Percentiles rank a stretch among this genome's conserved stretches.
phyloP scores from a whole-genome alignment of 2,888 invertebrate genomes.

The Sarcophaga rosellei region DNA sequence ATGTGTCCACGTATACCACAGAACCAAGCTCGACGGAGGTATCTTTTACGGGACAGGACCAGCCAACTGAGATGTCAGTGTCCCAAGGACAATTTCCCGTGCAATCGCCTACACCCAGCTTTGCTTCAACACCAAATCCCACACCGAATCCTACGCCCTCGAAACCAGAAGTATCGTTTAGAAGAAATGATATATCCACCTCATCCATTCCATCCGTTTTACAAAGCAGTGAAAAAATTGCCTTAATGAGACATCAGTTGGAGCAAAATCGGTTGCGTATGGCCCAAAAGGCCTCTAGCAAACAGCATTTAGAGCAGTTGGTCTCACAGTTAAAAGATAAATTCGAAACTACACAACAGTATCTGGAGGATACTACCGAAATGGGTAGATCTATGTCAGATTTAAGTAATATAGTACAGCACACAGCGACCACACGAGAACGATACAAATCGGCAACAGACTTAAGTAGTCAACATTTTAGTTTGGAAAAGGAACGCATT shows the following conservation, averaged over 20 bases:
- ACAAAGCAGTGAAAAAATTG: slow-evolving; percentile 82
- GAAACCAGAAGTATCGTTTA: slow-evolving; percentile 47
- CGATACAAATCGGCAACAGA: slow-evolving; percentile 79
- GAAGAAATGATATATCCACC: slow-evolving; percentile 37
- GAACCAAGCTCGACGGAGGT: slow-evolving; percentile 25
- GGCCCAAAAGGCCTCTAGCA: slow-evolving; percentile 82
- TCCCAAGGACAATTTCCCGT: slow-evolving; percentile 28
- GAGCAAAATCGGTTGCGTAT: slow-evolving; percentile 83
- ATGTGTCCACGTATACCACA: slow-evolving; percentile 45
- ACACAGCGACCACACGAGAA: slow-evolving; percentile 71
- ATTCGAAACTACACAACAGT: slow-evolving; percentile 82
- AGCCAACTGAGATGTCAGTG: slow-evolving; percentile 10
- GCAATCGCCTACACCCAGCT: slow-evolving; percentile 35
- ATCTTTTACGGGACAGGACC: slow-evolving; percentile 24
- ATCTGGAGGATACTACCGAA: slow-evolving; percentile 76
- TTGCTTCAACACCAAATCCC: slow-evolving; percentile 51
- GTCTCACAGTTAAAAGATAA: slow-evolving; percentile 83
- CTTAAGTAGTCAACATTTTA: slow-evolving; percentile 74
- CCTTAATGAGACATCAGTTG: slow-evolving; percentile 82
- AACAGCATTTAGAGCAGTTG: slow-evolving; percentile 83
- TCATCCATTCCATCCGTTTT: slow-evolving; percentile 68
- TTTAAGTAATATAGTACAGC: slow-evolving; percentile 72
- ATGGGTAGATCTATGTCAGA: slow-evolving; percentile 81
- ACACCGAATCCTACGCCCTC: slow-evolving; percentile 60
- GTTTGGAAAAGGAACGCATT: slow-evolving; percentile 76